Percentiles rank a stretch among this genome's conserved stretches.
phyloP scores from a whole-genome alignment of 2,888 invertebrate genomes.

The Parochlus steinenii region DNA sequence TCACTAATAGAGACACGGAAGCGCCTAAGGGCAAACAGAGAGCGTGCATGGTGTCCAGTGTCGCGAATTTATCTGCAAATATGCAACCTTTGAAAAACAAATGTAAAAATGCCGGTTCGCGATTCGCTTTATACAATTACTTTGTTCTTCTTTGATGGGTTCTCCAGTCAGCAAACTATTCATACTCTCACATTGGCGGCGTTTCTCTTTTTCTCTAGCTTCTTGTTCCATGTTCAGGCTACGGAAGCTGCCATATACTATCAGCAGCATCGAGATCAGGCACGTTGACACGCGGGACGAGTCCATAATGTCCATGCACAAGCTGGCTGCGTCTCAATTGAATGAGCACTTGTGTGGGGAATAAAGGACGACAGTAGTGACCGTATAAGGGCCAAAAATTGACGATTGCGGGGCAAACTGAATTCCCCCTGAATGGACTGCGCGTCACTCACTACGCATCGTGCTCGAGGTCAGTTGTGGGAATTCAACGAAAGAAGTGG shows the following conservation, averaged over 20 bases:
- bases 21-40: slow-evolving; percentile 91
- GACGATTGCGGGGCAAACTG: too few species aligned
- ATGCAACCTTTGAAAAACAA: slow-evolving; percentile 11
- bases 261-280: slow-evolving; percentile 89
- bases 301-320: too few species aligned
- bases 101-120: slow-evolving; percentile 11
- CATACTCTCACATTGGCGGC: slow-evolving; percentile 43
- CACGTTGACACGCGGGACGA: slow-evolving; percentile 94
- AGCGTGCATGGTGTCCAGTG: slow-evolving; percentile 92
- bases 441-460: too few species aligned
- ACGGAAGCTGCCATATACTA: slow-evolving; percentile 94
- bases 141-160: slow-evolving; percentile 31
- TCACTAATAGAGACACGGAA: slow-evolving; percentile 85
- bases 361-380: too few species aligned
- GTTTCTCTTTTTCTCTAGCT: slow-evolving; percentile 68
- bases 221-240: slow-evolving; percentile 93
- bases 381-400: too few species aligned
- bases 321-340: too few species aligned
- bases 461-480: too few species aligned
- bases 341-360: too few species aligned
- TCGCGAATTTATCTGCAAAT: slow-evolving; percentile 55
- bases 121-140: slow-evolving; percentile 23
- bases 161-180: slow-evolving; percentile 29
- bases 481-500: too few species aligned
- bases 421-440: too few species aligned